Evolutionary conservation across 2,888 invertebrate genomes (phyloP).

Genomic region (Apodemia mormo): DNA sequence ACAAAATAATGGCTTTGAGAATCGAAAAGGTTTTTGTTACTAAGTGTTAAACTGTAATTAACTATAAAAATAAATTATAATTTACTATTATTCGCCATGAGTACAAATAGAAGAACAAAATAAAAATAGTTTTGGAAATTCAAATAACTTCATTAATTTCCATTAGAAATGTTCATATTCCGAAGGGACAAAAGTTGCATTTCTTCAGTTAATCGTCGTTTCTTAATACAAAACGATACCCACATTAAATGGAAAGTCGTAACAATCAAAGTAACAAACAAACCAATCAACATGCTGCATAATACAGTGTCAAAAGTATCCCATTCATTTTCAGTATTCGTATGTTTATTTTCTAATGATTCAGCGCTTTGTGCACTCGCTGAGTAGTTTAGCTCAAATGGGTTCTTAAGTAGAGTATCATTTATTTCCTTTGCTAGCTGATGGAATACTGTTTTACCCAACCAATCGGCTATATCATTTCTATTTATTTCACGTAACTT

Average conservation of each 20-base stretch:
- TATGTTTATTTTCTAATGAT: slow-evolving; percentile 39
- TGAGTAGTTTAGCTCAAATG: slow-evolving; percentile 38
- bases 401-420: slow-evolving; percentile 47
- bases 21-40: no score
- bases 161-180: neutral
- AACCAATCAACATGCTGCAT: slow-evolving; percentile 43
- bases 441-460: slow-evolving; percentile 80
- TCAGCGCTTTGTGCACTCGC: slow-evolving; percentile 34
- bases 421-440: slow-evolving; percentile 76
- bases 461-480: slow-evolving; percentile 82
- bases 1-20: no score
- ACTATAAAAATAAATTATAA: no score
- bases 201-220: slow-evolving; percentile 30
- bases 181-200: slow-evolving; percentile 18
- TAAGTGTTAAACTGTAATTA: no score
- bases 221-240: slow-evolving; percentile 28
- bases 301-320: slow-evolving; percentile 49
- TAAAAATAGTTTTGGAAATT: no score
- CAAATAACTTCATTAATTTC: neutral
- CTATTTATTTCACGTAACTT: slow-evolving; percentile 82
- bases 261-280: slow-evolving; percentile 40
- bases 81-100: no score
- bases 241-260: slow-evolving; percentile 37
- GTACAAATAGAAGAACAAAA: no score
- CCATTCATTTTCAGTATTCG: slow-evolving; percentile 43